A percentile compares a stretch with the other conserved stretches of the same genome.
Evolutionary conservation across 2,113 vertebrate species (phyloP).

Genomic region (Varanus komodoensis): DNA sequence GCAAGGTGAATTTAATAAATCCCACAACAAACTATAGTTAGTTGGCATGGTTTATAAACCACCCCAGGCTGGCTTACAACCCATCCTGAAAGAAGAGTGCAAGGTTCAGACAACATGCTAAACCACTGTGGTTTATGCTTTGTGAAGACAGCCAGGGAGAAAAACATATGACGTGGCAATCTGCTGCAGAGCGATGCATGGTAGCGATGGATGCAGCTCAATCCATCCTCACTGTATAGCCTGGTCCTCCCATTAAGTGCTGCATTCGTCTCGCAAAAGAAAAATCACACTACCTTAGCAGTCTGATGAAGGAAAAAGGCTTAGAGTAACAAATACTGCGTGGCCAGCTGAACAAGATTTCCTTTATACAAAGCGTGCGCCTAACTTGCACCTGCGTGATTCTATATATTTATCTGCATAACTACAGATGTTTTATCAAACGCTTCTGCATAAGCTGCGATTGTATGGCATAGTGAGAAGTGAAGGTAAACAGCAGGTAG

Average conservation of each 20-base stretch:
- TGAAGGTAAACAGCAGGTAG: neutral
- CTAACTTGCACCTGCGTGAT: neutral
- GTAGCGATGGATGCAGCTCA: neutral
- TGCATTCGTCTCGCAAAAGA: neutral
- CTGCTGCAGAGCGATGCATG: neutral
- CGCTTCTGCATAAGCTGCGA: neutral
- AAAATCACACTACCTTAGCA: neutral
- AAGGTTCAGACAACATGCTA: no score
- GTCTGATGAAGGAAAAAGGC: neutral
- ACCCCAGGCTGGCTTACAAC: no score
- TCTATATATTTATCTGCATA: neutral
- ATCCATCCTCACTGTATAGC: neutral
- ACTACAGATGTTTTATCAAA: neutral
- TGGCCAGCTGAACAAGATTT: neutral
- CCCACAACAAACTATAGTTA: no score
- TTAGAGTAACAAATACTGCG: neutral
- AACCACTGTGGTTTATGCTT: no score
- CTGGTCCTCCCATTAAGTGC: neutral
- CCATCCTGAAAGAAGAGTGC: no score
- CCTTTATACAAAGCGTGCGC: fast-evolving
- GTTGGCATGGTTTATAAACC: no score
- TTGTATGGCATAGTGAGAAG: neutral
- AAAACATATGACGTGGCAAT: neutral
- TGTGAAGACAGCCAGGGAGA: neutral
- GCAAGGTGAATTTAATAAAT: no score